Base-by-base conservation (phyloP, 1,140 invertebrate genomes). In the Lasioglossum albipes region DNA sequence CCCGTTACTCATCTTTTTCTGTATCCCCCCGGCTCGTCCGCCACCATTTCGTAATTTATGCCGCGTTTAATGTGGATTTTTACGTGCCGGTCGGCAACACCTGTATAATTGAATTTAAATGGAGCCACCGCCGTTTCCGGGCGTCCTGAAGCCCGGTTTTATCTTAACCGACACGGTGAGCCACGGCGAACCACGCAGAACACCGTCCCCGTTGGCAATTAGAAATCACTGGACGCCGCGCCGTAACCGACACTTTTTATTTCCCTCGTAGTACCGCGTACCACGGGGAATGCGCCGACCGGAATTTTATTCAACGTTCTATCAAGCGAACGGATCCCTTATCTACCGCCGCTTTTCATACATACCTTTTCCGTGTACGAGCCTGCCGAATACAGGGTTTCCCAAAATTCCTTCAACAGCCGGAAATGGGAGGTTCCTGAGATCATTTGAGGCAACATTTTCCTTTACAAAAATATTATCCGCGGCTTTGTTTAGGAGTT, bases 1-100 rank as follows among this genome's bases (percentile, higher is more conserved):
- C 81, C n/a, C 73, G 78, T 82, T 85, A 81, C 76, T 85, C 84
- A 86, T 85, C 79, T 82, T 82, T 85, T 77, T 82, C 80, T 72
- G 62, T 27, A 36, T 16, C 10, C 36, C 41, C 16, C 20, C 27
- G 13, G 54, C 42, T 49, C 7, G 7, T 9, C 22, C 64, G 57
- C 49, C 52, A 62, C 72, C 52, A 62, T 67, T 72, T 75, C 57
- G 61, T 83, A 85, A 86, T 86, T 85, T 85, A 86, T 82, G 64
- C 61, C 79, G 65, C 74, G 83, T 66, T 84, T 82, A 81, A 85
- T 62, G 75, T 75, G n/a, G 75, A 82, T 82, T 79, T 86, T 85
- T 79, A 75, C 78, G 62, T 36, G 12, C n/a, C 64, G 68, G 64
- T 61, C 80, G 67, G 83, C 73, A 61, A 81, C 79, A 85, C 74